Percentiles rank a stretch among this genome's conserved stretches.
Evolutionary conservation across 2,113 vertebrate genomes (phyloP).

Genomic region (Phrynocephalus versicolor): DNA sequence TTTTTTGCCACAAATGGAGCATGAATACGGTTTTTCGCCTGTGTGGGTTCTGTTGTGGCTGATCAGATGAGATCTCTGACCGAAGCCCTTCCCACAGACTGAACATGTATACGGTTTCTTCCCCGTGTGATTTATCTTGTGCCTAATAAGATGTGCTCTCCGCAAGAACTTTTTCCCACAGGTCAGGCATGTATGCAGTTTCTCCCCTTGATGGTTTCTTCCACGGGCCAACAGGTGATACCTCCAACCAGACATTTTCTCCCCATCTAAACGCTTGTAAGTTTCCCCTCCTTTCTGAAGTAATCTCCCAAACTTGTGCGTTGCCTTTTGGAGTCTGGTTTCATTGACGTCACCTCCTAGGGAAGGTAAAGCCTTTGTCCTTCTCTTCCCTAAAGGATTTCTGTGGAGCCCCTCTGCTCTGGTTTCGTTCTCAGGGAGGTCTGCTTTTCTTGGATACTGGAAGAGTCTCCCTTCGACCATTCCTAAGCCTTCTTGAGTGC

Average conservation of each 20-base stretch:
- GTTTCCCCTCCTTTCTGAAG: slow-evolving; percentile 29
- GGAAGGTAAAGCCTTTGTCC: not conserved
- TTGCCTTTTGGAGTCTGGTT: not conserved
- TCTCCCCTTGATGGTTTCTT: not conserved
- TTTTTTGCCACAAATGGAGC: not conserved
- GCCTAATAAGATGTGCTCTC: slow-evolving; percentile 54
- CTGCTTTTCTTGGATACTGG: not conserved
- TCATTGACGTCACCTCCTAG: not conserved
- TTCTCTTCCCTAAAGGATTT: not conserved
- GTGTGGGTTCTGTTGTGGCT: slow-evolving; percentile 53
- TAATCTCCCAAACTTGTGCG: not conserved
- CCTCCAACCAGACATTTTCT: slow-evolving; percentile 41
- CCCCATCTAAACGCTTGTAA: slow-evolving; percentile 37
- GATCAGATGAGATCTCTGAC: slow-evolving; percentile 50
- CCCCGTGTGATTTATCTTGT: slow-evolving; percentile 49
- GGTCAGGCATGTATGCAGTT: not conserved
- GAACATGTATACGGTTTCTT: not conserved
- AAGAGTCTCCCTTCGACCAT: not conserved
- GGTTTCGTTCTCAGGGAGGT: not conserved
- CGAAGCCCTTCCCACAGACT: slow-evolving; percentile 52
- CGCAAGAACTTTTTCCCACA: slow-evolving; percentile 53
- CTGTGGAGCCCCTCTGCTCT: not conserved
- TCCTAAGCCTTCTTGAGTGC: not conserved
- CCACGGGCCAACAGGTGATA: slow-evolving; percentile 27
- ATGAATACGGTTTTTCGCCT: not conserved